These are phyloP conservation scores for Drosophila sturtevanti DNA, from an alignment of 1,140 invertebrate genomes.

Conservation along the genomic window DNA sequence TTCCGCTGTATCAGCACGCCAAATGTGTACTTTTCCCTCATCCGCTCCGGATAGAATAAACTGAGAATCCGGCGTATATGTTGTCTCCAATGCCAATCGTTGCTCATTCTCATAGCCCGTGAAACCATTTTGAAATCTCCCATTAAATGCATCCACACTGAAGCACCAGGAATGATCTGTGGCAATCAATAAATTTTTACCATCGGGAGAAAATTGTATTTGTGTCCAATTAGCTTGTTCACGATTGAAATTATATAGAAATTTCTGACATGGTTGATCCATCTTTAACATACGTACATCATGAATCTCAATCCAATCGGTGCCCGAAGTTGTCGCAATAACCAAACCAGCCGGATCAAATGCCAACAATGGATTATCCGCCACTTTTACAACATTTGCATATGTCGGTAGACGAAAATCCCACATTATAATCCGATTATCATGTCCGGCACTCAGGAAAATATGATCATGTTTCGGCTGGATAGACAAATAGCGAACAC, in stretches of 20 bases:
- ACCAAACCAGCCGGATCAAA: constrained; percentile 44
- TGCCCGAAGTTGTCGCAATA: constrained; percentile 25
- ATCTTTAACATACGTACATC: constrained; percentile 44
- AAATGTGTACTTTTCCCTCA: constrained; percentile 41
- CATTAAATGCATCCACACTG: constrained; percentile 40
- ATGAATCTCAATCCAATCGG: constrained; percentile 30
- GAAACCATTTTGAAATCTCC: constrained; percentile 26
- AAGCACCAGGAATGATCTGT: constrained; percentile 52
- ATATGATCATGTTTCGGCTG: constrained; percentile 32
- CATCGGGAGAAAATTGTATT: constrained; percentile 51
- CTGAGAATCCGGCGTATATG: constrained; percentile 54
- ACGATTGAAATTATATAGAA: constrained; percentile 26
- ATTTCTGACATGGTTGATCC: constrained; percentile 34
- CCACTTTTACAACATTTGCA: constrained; percentile 7
- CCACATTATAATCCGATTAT: constrained; percentile 44
- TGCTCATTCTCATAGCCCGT: constrained; percentile 22
- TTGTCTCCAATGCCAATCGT: constrained; percentile 22
- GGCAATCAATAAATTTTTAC: constrained; percentile 32
- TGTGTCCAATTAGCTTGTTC: constrained; percentile 46
- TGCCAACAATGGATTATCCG: constrained; percentile 26
- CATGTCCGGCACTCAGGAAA: constrained; percentile 38
- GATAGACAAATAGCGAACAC: constrained; percentile 3
- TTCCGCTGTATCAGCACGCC: constrained; percentile 36
- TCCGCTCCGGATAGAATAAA: constrained; percentile 44
- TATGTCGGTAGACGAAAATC: constrained; percentile 32